Conservation (phyloP, 2,113 vertebrate genomes). For the Xenopus borealis region DNA sequence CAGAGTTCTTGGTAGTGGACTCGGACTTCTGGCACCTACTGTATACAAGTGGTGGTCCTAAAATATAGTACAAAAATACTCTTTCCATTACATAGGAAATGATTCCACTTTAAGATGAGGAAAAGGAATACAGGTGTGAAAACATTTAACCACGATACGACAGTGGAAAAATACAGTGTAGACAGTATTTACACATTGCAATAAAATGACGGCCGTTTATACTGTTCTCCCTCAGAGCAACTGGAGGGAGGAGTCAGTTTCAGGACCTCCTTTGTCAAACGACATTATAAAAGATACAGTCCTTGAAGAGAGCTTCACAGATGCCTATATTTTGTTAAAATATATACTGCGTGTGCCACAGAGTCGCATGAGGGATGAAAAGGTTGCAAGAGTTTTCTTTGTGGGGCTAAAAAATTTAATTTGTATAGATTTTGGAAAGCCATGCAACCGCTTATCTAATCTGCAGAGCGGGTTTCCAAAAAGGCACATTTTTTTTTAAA, state of each 20-base stretch:
- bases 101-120: slow-evolving; percentile 54
- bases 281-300: not conserved
- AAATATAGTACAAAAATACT: slow-evolving; percentile 52
- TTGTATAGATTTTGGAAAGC: not conserved
- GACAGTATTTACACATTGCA: slow-evolving; percentile 39
- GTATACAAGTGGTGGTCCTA: too few relatives aligned
- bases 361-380: not conserved
- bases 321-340: not conserved
- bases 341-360: not conserved
- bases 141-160: not conserved
- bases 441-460: not conserved
- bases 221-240: not conserved
- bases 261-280: not conserved
- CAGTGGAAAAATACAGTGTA: slow-evolving; percentile 28
- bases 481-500: slow-evolving; percentile 66
- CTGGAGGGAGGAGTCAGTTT: not conserved
- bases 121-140: slow-evolving; percentile 50
- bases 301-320: not conserved
- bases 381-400: not conserved
- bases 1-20: too few relatives aligned
- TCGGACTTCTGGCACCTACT: too few relatives aligned
- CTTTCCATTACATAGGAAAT: slow-evolving; percentile 56
- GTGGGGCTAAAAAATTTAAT: not conserved
- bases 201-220: slow-evolving; percentile 1
- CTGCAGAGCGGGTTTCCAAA: slow-evolving; percentile 26